phyloP scores from a whole-genome alignment of 2,888 invertebrate genomes.

The Watsonalla cultraria region DNA sequence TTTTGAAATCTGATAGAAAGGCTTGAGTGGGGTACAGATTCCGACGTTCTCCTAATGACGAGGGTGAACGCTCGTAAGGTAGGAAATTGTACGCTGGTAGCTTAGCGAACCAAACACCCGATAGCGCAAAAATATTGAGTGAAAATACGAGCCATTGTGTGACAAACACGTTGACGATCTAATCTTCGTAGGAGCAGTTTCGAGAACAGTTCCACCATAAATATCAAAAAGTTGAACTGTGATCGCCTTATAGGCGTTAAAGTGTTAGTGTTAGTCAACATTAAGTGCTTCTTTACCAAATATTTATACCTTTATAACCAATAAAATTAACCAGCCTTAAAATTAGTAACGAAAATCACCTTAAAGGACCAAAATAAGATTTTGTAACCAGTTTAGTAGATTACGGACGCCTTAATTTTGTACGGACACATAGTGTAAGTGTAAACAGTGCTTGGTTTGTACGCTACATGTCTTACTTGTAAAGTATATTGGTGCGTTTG shows the following conservation, averaged over 20 bases:
- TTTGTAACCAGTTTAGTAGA: slow-evolving; percentile 60
- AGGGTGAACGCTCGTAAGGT: slow-evolving; percentile 10
- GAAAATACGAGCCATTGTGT: slow-evolving; percentile 23
- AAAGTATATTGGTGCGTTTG: slow-evolving; percentile 12
- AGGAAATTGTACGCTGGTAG: slow-evolving; percentile 10
- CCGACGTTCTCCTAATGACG: slow-evolving; percentile 4
- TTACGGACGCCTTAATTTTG: slow-evolving; percentile 65
- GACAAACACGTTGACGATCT: slow-evolving; percentile 4
- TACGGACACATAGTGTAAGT: slow-evolving; percentile 40
- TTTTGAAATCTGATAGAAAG: slow-evolving; percentile 15
- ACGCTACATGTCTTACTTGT: slow-evolving; percentile 17
- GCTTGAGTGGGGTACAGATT: slow-evolving; percentile 3
- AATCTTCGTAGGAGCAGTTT: slow-evolving; percentile 26
- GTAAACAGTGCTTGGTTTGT: slow-evolving; percentile 20
- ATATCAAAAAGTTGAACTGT: slow-evolving; percentile 45
- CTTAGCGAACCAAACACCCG: slow-evolving; percentile 19
- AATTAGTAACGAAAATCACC: slow-evolving; percentile 45
- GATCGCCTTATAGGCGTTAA: slow-evolving; percentile 69
- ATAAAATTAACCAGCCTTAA: slow-evolving; percentile 55
- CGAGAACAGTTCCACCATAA: slow-evolving; percentile 25
- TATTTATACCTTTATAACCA: slow-evolving; percentile 48
- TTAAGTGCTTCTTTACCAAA: slow-evolving; percentile 65
- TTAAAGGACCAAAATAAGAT: slow-evolving; percentile 69
- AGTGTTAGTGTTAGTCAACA: slow-evolving; percentile 40
- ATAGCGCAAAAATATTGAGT: slow-evolving; percentile 10